A percentile compares a stretch with the other conserved stretches of the same genome.
Conservation (phyloP, 2,888 invertebrate genomes). For the Volucella bombylans region DNA sequence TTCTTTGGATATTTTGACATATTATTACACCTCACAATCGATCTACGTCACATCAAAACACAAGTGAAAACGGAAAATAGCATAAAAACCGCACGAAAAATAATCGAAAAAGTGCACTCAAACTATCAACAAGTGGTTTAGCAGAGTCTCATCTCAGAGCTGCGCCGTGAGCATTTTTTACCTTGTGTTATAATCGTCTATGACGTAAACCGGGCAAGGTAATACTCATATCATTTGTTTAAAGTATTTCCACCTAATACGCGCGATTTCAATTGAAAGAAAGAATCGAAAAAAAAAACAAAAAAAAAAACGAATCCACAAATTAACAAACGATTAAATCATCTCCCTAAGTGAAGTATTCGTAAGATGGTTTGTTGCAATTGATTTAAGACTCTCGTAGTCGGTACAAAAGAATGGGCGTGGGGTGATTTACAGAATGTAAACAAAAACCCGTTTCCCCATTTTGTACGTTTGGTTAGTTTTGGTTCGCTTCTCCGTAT, state of each 20-base stretch:
- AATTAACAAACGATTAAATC: slow-evolving; percentile 57
- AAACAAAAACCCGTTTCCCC: slow-evolving; percentile 73
- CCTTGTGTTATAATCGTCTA: slow-evolving; percentile 72
- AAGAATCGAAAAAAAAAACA: background rate
- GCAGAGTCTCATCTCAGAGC: slow-evolving; percentile 27
- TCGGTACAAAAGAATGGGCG: slow-evolving; percentile 69
- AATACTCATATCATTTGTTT: slow-evolving; percentile 55
- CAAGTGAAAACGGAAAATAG: background rate
- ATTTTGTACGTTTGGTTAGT: slow-evolving; percentile 40
- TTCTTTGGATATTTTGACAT: slow-evolving; percentile 26
- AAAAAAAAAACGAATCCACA: slow-evolving; percentile 1
- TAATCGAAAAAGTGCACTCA: slow-evolving; percentile 23
- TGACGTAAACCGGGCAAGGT: slow-evolving; percentile 74
- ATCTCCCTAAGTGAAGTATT: slow-evolving; percentile 32
- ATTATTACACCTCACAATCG: slow-evolving; percentile 12
- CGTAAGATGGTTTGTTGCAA: slow-evolving; percentile 26
- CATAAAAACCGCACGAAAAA: background rate
- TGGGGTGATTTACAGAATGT: slow-evolving; percentile 71
- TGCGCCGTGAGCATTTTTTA: slow-evolving; percentile 60
- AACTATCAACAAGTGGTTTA: slow-evolving; percentile 71
- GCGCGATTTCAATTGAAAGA: slow-evolving; percentile 9
- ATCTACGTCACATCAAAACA: background rate
- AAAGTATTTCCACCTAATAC: slow-evolving; percentile 16
- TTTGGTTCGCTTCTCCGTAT: slow-evolving; percentile 37
- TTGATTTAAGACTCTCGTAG: slow-evolving; percentile 42